These are phyloP conservation scores for Alethe castanea DNA, from an alignment of 2,113 vertebrate species.

Conservation along the genomic window DNA sequence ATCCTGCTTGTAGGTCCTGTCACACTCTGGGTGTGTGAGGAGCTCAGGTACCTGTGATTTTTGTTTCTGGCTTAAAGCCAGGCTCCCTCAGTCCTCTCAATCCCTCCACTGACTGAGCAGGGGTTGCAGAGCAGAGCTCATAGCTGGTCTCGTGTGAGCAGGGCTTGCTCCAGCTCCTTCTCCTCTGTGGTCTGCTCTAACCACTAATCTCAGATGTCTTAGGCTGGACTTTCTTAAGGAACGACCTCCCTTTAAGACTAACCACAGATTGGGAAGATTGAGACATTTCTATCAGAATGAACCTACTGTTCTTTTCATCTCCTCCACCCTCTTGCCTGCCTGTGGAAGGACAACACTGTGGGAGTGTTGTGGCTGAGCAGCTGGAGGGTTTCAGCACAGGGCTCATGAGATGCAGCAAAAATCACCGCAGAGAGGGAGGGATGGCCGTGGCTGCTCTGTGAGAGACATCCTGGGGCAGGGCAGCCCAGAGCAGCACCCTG, in stretches of 20 bases:
- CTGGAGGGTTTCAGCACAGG: neutral
- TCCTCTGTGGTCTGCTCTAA: neutral
- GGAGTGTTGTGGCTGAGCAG: neutral
- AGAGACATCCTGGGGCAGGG: neutral
- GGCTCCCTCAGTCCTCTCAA: neutral
- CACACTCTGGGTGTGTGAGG: neutral
- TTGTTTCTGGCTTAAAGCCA: neutral
- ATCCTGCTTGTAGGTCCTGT: neutral
- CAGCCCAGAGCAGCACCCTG: neutral
- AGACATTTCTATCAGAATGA: neutral
- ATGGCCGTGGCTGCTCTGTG: neutral
- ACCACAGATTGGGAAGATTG: neutral
- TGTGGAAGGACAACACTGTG: neutral
- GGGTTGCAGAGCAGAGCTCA: neutral
- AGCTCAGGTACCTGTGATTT: neutral
- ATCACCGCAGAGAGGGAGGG: neutral
- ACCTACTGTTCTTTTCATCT: neutral
- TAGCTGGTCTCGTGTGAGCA: rapidly evolving
- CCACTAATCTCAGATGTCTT: neutral
- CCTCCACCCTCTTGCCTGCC: neutral
- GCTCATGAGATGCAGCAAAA: rapidly evolving
- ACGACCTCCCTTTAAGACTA: neutral
- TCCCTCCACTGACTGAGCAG: neutral
- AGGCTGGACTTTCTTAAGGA: neutral
- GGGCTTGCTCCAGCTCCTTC: neutral